phyloP scores from a whole-genome alignment of 2,113 vertebrate genomes.

The Perca schrenkii region DNA sequence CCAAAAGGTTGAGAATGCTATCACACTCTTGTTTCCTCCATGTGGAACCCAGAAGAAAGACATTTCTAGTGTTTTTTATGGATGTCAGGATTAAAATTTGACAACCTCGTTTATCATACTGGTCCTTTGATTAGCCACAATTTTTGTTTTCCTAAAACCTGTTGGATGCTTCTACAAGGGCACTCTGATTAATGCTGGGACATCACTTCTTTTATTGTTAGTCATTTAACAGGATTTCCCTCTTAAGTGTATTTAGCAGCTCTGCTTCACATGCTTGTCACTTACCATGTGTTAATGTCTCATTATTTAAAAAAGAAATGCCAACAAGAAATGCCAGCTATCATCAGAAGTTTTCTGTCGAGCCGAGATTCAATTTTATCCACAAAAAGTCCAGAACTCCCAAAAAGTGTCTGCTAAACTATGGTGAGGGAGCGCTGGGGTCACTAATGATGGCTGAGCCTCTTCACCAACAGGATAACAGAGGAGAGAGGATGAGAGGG shows the following conservation, averaged over 20 bases:
- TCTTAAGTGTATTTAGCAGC: neutral
- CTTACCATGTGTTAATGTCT: neutral
- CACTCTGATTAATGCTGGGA: conserved; percentile 1
- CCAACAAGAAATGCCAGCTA: neutral
- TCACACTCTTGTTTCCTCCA: conserved; percentile 5
- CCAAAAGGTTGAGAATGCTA: neutral
- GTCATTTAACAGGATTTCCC: neutral
- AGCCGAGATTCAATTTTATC: conserved; percentile 34
- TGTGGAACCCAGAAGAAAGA: conserved; percentile 6
- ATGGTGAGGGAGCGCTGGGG: neutral
- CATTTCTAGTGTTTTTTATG: conserved; percentile 13
- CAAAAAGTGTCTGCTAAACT: neutral
- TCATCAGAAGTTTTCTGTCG: neutral
- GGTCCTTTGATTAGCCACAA: conserved; percentile 34
- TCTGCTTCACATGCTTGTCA: neutral
- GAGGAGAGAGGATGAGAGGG: neutral
- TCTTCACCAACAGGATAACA: neutral
- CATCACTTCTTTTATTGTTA: conserved; percentile 13
- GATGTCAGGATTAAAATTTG: conserved; percentile 24
- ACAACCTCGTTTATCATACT: conserved; percentile 40
- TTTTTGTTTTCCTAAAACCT: neutral
- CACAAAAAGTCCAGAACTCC: conserved; percentile 8
- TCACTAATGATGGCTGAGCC: conserved; percentile 15
- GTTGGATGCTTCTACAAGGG: neutral
- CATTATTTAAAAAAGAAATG: neutral